Evolutionary conservation across 2,797 vertebrate species (phyloP).

Genomic region (Oryzias dopingdopingensis): DNA sequence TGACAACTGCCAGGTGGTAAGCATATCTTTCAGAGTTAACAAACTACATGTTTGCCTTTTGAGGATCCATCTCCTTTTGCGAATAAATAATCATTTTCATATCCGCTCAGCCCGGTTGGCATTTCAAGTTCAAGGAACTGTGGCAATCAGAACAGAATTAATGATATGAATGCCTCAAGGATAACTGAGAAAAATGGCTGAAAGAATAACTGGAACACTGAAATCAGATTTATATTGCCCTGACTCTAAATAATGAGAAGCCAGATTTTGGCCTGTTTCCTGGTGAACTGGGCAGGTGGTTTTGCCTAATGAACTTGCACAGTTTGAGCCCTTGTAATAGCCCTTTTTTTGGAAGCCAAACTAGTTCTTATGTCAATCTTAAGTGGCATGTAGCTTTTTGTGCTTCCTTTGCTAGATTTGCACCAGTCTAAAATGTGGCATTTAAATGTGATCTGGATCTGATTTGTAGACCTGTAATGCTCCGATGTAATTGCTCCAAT

Average conservation of each 20-base stretch:
- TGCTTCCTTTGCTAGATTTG: conserved; percentile 1
- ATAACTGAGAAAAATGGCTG: conserved; percentile 19
- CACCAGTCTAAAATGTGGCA: background rate
- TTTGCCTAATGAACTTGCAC: conserved; percentile 23
- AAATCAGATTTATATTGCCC: conserved; percentile 47
- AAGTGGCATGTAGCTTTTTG: background rate
- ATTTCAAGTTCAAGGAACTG: conserved; percentile 57
- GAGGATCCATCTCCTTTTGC: conserved; percentile 56
- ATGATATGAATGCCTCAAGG: conserved; percentile 50
- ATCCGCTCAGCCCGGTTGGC: conserved; percentile 44
- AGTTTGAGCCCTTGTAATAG: conserved; percentile 6
- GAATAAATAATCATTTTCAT: conserved; percentile 60
- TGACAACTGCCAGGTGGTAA: conserved; percentile 34
- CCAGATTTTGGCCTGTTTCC: conserved; percentile 1
- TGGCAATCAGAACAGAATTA: conserved; percentile 53
- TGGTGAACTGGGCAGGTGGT: conserved; percentile 15
- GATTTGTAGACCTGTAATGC: conserved; percentile 4
- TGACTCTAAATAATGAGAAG: conserved; percentile 21
- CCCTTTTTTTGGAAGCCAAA: conserved; percentile 10
- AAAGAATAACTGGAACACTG: conserved; percentile 49
- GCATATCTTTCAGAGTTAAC: conserved; percentile 42
- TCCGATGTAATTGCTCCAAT: background rate
- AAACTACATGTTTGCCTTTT: conserved; percentile 68
- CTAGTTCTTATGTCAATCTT: background rate
- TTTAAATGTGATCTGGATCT: conserved; percentile 8